Evolutionary conservation across 1,140 invertebrate genomes (phyloP).

Genomic region (Caenorhabditis latens): DNA sequence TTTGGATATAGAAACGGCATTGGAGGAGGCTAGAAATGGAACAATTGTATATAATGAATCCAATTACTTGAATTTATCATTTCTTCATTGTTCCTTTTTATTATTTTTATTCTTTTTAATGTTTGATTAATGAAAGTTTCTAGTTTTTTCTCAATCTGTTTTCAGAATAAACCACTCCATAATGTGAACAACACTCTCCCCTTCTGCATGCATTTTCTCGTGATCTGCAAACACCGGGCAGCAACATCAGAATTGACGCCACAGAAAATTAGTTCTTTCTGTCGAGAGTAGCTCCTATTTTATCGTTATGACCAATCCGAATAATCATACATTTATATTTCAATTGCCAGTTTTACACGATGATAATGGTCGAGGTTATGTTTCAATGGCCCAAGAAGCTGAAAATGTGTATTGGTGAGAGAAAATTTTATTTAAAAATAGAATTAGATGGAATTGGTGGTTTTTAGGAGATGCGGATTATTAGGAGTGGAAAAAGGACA

Average conservation of each 20-base stretch:
- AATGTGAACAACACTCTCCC: neutral
- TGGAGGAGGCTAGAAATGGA: neutral
- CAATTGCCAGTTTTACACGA: slow-evolving; percentile 6
- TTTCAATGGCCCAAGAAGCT: slow-evolving; percentile 6
- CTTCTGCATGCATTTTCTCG: neutral
- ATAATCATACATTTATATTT: neutral
- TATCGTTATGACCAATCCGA: neutral
- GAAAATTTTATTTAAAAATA: neutral
- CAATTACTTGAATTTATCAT: too few relatives aligned
- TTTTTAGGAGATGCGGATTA: neutral
- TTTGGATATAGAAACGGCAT: neutral
- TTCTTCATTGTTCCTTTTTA: too few relatives aligned
- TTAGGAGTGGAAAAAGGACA: neutral
- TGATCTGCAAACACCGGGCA: neutral
- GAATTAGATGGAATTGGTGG: too few relatives aligned
- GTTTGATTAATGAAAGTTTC: too few relatives aligned
- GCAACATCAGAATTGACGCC: neutral
- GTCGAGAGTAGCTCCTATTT: neutral
- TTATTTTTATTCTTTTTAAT: too few relatives aligned
- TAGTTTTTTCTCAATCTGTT: too few relatives aligned
- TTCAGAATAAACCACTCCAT: too few relatives aligned
- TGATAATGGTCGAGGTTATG: slow-evolving; percentile 16
- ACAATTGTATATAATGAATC: neutral
- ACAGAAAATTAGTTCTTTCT: neutral
- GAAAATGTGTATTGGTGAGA: slow-evolving; percentile 28